These are phyloP conservation scores for Zosterops hypoxanthus DNA, from an alignment of 2,113 vertebrate genomes.

Conservation along the genomic window DNA sequence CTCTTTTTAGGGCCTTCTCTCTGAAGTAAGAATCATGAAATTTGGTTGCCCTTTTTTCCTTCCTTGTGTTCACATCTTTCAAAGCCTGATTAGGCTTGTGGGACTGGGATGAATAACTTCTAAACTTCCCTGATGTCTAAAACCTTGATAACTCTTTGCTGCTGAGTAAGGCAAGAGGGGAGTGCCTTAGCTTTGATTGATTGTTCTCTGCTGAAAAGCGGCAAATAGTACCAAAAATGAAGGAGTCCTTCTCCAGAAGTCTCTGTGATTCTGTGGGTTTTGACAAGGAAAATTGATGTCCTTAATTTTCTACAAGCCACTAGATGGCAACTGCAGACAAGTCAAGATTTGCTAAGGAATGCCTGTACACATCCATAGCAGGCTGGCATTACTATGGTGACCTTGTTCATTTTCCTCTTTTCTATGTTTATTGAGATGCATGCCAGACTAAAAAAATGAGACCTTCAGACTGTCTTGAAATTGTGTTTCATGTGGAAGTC, in stretches of 20 bases:
- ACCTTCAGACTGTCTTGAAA: neutral
- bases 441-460: neutral
- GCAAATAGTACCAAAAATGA: neutral
- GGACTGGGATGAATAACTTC: neutral
- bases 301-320: constrained; percentile 1
- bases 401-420: neutral
- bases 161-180: neutral
- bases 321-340: constrained; percentile 65
- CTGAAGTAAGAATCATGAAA: neutral
- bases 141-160: neutral
- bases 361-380: neutral
- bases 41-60: neutral
- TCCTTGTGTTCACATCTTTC: neutral
- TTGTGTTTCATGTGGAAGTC: neutral
- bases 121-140: neutral
- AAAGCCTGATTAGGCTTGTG: neutral
- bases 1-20: neutral
- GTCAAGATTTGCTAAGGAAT: neutral
- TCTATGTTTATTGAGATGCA: neutral
- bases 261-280: neutral
- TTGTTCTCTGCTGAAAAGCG: neutral
- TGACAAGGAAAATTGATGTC: neutral
- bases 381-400: neutral
- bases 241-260: neutral
- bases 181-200: neutral